These are phyloP conservation scores for Drosophila quinaria DNA, from an alignment of 2,888 invertebrate species.

Conservation along the genomic window DNA sequence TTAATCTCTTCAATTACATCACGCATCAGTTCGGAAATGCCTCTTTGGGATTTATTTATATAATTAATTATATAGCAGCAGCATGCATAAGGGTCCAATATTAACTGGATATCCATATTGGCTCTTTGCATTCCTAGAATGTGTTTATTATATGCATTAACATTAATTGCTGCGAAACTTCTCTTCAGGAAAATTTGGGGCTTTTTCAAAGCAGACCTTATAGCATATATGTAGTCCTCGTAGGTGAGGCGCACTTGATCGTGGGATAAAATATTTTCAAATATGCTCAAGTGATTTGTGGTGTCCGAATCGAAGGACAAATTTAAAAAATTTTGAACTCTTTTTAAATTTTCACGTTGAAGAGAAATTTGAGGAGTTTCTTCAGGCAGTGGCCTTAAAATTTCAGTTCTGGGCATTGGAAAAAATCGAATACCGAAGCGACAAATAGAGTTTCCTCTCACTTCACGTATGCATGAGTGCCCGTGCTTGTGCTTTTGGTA, in stretches of 20 bases:
- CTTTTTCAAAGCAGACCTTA: conserved; percentile 29
- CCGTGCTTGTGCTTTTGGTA: conserved; percentile 18
- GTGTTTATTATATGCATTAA: too few species aligned
- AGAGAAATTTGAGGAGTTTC: neutral
- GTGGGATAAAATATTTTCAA: neutral
- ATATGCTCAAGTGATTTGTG: neutral
- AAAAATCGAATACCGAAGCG: conserved; percentile 17
- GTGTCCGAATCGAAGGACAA: neutral
- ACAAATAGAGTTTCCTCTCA: conserved; percentile 12
- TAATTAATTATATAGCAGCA: too few species aligned
- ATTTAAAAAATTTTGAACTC: neutral
- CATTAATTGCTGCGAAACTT: conserved; percentile 3
- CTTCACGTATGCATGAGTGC: conserved; percentile 17
- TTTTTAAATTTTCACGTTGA: neutral
- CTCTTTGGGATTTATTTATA: too few species aligned
- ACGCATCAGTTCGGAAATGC: too few species aligned
- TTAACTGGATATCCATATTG: too few species aligned
- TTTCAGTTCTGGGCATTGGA: conserved; percentile 5
- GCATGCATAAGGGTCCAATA: too few species aligned
- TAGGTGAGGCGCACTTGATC: conserved; percentile 3
- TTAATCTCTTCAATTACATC: too few species aligned
- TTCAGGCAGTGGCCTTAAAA: conserved; percentile 8
- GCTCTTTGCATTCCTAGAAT: too few species aligned
- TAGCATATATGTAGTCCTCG: conserved; percentile 50
- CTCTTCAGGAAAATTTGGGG: conserved; percentile 20